Percentiles rank a stretch among this genome's conserved stretches.
Evolutionary conservation across 2,888 invertebrate genomes (phyloP).

Genomic region (Lysandra bellargus): DNA sequence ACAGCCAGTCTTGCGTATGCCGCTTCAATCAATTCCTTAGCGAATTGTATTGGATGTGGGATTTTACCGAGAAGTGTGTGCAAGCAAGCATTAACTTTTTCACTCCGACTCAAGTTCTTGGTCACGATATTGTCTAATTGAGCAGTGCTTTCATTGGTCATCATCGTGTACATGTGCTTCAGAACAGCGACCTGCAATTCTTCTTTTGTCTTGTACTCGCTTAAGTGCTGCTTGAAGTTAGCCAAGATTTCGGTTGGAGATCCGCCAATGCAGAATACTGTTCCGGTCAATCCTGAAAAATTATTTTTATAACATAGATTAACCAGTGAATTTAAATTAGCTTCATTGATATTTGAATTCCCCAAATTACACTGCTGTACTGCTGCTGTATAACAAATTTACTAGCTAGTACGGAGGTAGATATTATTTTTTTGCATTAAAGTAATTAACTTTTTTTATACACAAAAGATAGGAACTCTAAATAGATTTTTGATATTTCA

Average conservation of each 20-base stretch:
- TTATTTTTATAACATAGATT: not conserved
- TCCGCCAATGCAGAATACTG: slow-evolving; percentile 56
- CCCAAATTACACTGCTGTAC: not conserved
- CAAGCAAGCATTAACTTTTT: slow-evolving; percentile 44
- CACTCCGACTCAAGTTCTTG: slow-evolving; percentile 43
- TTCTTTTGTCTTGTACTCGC: slow-evolving; percentile 41
- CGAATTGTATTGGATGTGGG: slow-evolving; percentile 57
- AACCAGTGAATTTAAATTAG: not conserved
- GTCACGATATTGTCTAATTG: slow-evolving; percentile 39
- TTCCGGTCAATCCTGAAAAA: slow-evolving; percentile 52
- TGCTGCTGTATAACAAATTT: too few relatives aligned
- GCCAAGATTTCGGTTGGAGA: slow-evolving; percentile 49
- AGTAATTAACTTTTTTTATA: too few relatives aligned
- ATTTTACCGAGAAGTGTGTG: slow-evolving; percentile 51
- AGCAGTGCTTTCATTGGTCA: slow-evolving; percentile 38
- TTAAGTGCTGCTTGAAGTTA: slow-evolving; percentile 43
- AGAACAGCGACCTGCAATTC: slow-evolving; percentile 46
- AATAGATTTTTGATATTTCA: too few relatives aligned
- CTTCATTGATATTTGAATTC: not conserved
- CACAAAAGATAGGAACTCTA: too few relatives aligned
- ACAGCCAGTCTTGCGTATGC: slow-evolving; percentile 48
- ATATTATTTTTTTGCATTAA: too few relatives aligned
- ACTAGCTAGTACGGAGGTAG: too few relatives aligned
- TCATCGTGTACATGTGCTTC: slow-evolving; percentile 47
- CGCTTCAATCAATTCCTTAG: slow-evolving; percentile 49